phyloP scores from a whole-genome alignment of 2,113 vertebrate species.

The Silurus glanis region DNA sequence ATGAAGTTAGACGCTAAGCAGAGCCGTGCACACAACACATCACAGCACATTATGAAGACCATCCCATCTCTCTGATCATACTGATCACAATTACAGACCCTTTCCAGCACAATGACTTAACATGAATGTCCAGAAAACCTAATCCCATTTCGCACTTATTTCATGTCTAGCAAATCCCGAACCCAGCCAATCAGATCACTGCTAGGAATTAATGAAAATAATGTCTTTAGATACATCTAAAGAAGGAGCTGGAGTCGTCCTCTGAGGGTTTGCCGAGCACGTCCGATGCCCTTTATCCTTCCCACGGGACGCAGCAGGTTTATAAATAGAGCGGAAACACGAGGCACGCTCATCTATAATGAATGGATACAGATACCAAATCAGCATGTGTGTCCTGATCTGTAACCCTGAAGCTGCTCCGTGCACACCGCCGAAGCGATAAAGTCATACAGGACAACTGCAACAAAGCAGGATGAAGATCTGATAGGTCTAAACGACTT shows the following conservation, averaged over 20 bases:
- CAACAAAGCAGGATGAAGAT: neutral
- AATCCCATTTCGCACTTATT: neutral
- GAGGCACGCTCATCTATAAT: slow-evolving; percentile 52
- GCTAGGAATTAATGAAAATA: neutral
- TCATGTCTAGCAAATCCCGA: neutral
- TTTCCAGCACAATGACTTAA: neutral
- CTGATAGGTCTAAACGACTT: neutral
- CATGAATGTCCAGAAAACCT: neutral
- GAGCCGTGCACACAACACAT: neutral
- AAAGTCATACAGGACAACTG: slow-evolving; percentile 9
- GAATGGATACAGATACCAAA: slow-evolving; percentile 48
- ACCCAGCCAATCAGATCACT: neutral
- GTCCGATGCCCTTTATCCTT: slow-evolving; percentile 43
- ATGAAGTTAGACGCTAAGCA: slow-evolving; percentile 26
- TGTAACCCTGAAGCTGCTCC: neutral
- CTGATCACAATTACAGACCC: neutral
- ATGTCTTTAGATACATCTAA: neutral
- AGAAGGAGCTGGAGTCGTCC: neutral
- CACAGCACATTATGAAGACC: neutral
- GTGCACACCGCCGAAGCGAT: slow-evolving; percentile 21
- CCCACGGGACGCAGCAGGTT: slow-evolving; percentile 46
- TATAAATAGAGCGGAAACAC: slow-evolving; percentile 55
- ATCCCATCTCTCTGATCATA: neutral
- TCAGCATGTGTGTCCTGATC: slow-evolving; percentile 45
- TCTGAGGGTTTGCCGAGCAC: slow-evolving; percentile 20